Evolutionary conservation across 2,113 vertebrate species (phyloP), one percentile per base, ranked within the genome.

Genomic region (Phrynosoma blainvillii): DNA sequence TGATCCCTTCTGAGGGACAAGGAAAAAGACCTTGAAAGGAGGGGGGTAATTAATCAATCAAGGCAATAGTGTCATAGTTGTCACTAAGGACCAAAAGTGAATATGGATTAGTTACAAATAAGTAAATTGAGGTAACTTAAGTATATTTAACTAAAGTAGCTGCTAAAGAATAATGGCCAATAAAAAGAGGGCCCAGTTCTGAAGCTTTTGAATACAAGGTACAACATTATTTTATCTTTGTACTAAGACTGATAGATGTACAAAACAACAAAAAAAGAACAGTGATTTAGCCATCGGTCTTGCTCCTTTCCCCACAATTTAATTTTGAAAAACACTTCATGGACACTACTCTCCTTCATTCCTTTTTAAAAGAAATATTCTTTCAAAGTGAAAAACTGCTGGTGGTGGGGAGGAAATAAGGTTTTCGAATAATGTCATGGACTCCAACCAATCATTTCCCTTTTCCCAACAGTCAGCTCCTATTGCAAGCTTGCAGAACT

Each of bases 1-100:
- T 68, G 25, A 68, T 25, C 25, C 27, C 25, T 27, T 68, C 25
- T 75, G 78, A 78, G 85, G 88, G 30, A 40, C 81, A 79, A 87
- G 47, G 40, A 66, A 21, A 21, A 4, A 13, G 77, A 10, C 4
- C 89, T 21, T 21, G 3, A 62, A 11, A 83, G n/a, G 73, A 12
- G 66, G 30, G 18, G 59, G 3, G 59, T 62, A 62, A 62, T 16
- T 32, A 52, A 23, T 10, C 47, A 47, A 7, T 47, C 47, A 47
- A 47, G 47, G 47, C 47, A 47, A 47, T 47, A 47, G 7, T 47
- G 47, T 47, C 65, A 59, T 4, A n/a, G 16, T 59, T 79, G 78
- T 52, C 1, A 25, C 42, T 12, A 11, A 54, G 6, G 1, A 66
- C 42, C 47, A 47, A 47, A 47, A 47, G 47, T 47, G 47, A 47